These are phyloP conservation scores for Cervus canadensis DNA, from an alignment of 2,113 vertebrate genomes.

Conservation along the genomic window DNA sequence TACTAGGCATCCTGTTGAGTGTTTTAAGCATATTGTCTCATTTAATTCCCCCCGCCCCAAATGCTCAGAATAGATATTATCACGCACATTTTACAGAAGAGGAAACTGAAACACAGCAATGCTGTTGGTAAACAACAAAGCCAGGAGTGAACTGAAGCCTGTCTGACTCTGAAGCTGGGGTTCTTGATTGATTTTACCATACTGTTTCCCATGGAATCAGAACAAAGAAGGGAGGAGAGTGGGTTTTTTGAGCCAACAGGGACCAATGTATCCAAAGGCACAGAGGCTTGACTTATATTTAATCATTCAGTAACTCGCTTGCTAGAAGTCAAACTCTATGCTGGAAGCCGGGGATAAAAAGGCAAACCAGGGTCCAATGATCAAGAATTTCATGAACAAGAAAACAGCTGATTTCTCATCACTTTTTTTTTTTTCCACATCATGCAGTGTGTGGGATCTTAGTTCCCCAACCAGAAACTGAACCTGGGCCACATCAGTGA, in stretches of 20 bases:
- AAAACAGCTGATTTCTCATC: not conserved
- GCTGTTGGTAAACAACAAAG: not conserved
- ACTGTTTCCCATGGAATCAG: not conserved
- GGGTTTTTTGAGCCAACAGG: not conserved
- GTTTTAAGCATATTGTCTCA: not conserved
- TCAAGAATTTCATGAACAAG: not conserved
- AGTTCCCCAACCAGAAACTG: not conserved
- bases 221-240: not conserved
- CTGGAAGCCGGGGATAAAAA: not conserved
- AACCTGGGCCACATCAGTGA: not conserved
- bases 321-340: not conserved
- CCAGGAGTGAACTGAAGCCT: not conserved
- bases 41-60: not conserved
- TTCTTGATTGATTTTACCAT: not conserved
- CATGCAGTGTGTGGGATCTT: not conserved
- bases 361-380: not conserved
- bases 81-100: not conserved
- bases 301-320: not conserved
- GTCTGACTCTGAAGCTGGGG: not conserved
- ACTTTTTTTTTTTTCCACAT: not conserved
- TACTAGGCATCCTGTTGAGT: not conserved
- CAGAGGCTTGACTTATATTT: not conserved
- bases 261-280: not conserved
- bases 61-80: not conserved
- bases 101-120: not conserved